phyloP scores from a whole-genome alignment of 2,113 vertebrate species.

The Planiliza haematocheilus region DNA sequence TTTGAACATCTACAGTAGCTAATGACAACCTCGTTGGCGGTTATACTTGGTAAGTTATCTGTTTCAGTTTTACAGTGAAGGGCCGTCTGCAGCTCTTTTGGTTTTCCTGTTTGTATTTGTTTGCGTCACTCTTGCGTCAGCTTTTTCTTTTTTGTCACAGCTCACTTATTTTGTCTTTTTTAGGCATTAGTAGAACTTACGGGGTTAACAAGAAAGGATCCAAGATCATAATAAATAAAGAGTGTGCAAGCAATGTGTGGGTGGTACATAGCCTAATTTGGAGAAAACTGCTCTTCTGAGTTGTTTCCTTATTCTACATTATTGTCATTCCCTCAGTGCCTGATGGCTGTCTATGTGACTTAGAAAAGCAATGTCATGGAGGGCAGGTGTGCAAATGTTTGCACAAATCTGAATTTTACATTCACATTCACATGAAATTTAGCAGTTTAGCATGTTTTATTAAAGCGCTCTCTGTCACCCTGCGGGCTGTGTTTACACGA shows the following conservation, averaged over 20 bases:
- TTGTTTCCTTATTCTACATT: background rate
- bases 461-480: background rate
- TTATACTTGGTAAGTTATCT: background rate
- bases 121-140: background rate
- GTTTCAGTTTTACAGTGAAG: background rate
- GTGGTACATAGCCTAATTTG: constrained; percentile 17
- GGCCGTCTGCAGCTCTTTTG: background rate
- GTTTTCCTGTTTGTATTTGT: constrained; percentile 6
- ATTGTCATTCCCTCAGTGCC: background rate
- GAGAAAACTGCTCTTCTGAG: background rate
- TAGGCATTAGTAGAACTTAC: background rate
- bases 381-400: constrained; percentile 12
- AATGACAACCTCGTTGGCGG: background rate
- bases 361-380: background rate
- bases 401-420: background rate
- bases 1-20: background rate
- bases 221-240: background rate
- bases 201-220: background rate
- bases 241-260: background rate
- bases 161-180: constrained; percentile 9
- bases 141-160: constrained; percentile 2
- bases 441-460: background rate
- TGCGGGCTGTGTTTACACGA: constrained; percentile 24
- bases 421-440: background rate
- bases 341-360: background rate